Evolutionary conservation across 2,113 vertebrate genomes (phyloP).

Genomic region (Vanacampus margaritifer): DNA sequence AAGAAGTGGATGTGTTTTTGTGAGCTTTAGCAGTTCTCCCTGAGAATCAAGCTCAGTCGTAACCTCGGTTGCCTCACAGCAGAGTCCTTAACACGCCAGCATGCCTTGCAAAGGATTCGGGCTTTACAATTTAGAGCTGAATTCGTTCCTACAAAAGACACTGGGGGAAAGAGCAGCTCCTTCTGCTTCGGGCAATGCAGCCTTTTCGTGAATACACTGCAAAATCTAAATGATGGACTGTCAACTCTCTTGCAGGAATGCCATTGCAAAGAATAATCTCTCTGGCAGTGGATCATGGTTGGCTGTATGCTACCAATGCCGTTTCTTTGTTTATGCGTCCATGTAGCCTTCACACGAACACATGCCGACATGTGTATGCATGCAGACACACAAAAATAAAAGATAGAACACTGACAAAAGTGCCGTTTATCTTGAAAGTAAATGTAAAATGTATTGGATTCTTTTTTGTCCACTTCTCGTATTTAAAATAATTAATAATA

Average conservation of each 20-base stretch:
- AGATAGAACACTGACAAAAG: slow-evolving; percentile 15
- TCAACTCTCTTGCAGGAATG: slow-evolving; percentile 74
- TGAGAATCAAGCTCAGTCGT: slow-evolving; percentile 34
- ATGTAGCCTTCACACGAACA: slow-evolving; percentile 52
- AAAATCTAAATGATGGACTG: slow-evolving; percentile 80
- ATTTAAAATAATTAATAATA: slow-evolving; percentile 59
- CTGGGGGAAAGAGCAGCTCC: slow-evolving; percentile 70
- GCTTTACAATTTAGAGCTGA: slow-evolving; percentile 66
- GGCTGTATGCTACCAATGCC: slow-evolving; percentile 67
- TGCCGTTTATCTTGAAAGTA: slow-evolving; percentile 30
- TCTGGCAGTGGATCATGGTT: slow-evolving; percentile 74
- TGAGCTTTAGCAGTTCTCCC: slow-evolving; percentile 33
- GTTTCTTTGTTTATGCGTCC: slow-evolving; percentile 67
- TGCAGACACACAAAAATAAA: slow-evolving; percentile 7
- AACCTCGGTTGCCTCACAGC: slow-evolving; percentile 51
- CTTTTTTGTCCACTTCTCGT: slow-evolving; percentile 59
- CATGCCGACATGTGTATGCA: slow-evolving; percentile 37
- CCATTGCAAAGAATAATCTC: slow-evolving; percentile 76
- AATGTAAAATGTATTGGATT: slow-evolving; percentile 56
- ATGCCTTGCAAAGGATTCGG: slow-evolving; percentile 52
- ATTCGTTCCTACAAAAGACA: slow-evolving; percentile 66
- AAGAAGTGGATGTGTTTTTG: slow-evolving; percentile 34
- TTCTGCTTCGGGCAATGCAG: slow-evolving; percentile 71
- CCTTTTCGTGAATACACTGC: slow-evolving; percentile 73
- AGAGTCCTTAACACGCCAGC: slow-evolving; percentile 47